These are phyloP conservation scores for Rhinogobio ventralis DNA, from an alignment of 2,797 vertebrate genomes.

Conservation along the genomic window DNA sequence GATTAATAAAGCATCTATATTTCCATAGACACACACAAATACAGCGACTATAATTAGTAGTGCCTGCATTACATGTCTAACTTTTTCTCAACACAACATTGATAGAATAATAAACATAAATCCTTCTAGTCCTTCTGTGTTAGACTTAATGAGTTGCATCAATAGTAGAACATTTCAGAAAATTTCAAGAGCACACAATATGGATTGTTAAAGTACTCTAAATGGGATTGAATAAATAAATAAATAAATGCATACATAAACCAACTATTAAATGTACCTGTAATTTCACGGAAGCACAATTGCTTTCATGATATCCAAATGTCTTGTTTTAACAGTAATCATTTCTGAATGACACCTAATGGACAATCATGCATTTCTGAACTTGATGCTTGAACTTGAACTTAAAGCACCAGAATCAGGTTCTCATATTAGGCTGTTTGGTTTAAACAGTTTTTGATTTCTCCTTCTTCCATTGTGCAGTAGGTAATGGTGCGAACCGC, in stretches of 20 bases:
- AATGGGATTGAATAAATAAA: background rate
- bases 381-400: too few species aligned
- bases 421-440: background rate
- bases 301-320: background rate
- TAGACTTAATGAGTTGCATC: background rate
- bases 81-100: background rate
- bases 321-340: background rate
- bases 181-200: background rate
- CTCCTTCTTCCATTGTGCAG: constrained; percentile 18
- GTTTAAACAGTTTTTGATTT: background rate
- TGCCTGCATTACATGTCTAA: background rate
- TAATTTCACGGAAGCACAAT: background rate
- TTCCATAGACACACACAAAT: background rate
- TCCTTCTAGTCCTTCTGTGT: background rate
- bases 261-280: background rate
- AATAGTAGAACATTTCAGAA: too few species aligned
- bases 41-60: background rate
- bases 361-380: background rate
- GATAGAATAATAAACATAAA: background rate
- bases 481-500: constrained; percentile 84
- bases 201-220: background rate
- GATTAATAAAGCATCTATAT: background rate
- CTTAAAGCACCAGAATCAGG: background rate
- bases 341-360: background rate
- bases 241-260: background rate